A percentile compares a stretch with the other conserved stretches of the same genome.
Conservation (phyloP, 2,888 invertebrate species). For the Eupsilia transversa region DNA sequence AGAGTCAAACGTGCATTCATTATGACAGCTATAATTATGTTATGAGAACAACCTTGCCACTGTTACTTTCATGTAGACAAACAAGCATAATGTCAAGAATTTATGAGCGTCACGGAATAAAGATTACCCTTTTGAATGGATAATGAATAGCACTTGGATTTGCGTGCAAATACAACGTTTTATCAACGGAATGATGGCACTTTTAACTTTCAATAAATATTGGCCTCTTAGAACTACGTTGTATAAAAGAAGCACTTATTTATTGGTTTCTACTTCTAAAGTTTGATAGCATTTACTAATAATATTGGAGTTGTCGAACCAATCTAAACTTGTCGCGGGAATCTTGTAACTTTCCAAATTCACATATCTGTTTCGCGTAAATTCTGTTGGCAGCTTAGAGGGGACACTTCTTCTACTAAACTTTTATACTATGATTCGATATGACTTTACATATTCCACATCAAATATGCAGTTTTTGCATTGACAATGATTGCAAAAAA, state of each 20-base stretch:
- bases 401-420: not conserved
- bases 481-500: not conserved
- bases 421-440: not conserved
- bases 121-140: slow-evolving; percentile 20
- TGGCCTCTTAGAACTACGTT: slow-evolving; percentile 22
- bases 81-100: slow-evolving; percentile 25
- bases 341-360: slow-evolving; percentile 46
- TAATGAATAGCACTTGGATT: slow-evolving; percentile 46
- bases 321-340: slow-evolving; percentile 63
- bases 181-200: slow-evolving; percentile 47
- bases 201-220: slow-evolving; percentile 54
- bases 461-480: not conserved
- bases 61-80: slow-evolving; percentile 26
- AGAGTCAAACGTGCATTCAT: slow-evolving; percentile 66
- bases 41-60: slow-evolving; percentile 63
- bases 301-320: slow-evolving; percentile 54
- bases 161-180: slow-evolving; percentile 65
- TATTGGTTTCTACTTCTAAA: slow-evolving; percentile 43
- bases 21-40: slow-evolving; percentile 72
- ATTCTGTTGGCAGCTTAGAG: not conserved
- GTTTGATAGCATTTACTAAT: slow-evolving; percentile 47
- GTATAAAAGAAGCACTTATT: slow-evolving; percentile 26
- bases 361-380: slow-evolving; percentile 6
- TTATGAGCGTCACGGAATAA: slow-evolving; percentile 7
- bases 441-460: not conserved